phyloP scores from a whole-genome alignment of 2,888 invertebrate genomes.

The Epirrita christyi region DNA sequence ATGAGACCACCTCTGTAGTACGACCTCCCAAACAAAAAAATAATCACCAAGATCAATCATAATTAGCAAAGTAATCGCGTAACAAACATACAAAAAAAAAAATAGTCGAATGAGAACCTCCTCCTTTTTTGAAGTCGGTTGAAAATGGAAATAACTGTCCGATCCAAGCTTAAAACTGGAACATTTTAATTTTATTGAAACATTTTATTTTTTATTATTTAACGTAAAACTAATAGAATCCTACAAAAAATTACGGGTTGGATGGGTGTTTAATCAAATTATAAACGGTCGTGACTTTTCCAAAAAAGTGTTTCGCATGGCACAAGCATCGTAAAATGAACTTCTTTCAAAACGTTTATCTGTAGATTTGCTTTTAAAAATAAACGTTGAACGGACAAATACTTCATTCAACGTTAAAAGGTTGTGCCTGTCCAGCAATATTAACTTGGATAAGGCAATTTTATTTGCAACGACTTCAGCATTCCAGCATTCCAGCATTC shows the following conservation, averaged over 20 bases:
- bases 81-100: no score
- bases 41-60: no score
- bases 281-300: background rate
- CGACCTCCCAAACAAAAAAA: no score
- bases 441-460: conserved; percentile 18
- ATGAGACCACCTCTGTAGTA: no score
- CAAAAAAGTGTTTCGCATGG: background rate
- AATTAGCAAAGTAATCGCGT: no score
- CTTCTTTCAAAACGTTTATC: background rate
- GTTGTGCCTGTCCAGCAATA: conserved; percentile 22
- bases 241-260: background rate
- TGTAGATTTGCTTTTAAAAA: background rate
- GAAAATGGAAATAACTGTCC: background rate
- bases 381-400: conserved; percentile 10
- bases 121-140: no score
- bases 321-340: background rate
- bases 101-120: no score
- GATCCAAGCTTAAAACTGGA: background rate
- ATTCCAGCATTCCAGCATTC: conserved; percentile 9
- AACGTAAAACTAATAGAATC: background rate
- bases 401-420: conserved; percentile 17
- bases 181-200: no score
- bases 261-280: background rate
- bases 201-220: background rate
- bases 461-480: conserved; percentile 30